These are phyloP conservation scores for Bradysia coprophila DNA, from an alignment of 1,140 invertebrate species.

Conservation along the genomic window DNA sequence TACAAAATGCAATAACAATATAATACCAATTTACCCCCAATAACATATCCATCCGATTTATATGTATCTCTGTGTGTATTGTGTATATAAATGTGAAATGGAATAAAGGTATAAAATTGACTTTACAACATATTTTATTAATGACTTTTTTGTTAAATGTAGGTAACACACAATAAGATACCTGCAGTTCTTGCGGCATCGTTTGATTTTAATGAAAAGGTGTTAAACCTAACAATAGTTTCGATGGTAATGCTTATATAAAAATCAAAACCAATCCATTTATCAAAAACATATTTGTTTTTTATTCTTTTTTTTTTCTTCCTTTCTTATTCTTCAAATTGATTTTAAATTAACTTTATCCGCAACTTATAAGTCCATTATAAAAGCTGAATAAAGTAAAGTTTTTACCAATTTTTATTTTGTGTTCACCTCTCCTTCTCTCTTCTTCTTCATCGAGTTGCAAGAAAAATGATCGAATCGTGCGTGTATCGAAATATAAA, in stretches of 20 bases:
- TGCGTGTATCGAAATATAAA: not conserved
- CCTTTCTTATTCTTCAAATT: not conserved
- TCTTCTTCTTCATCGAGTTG: too few relatives aligned
- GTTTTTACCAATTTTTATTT: not conserved
- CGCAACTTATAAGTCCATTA: too few relatives aligned
- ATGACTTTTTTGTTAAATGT: not conserved
- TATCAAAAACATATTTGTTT: not conserved
- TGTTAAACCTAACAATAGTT: not conserved
- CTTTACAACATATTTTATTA: not conserved
- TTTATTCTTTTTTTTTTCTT: not conserved
- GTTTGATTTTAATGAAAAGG: not conserved
- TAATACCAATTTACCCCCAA: too few relatives aligned
- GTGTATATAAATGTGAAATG: too few relatives aligned
- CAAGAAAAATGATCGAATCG: too few relatives aligned
- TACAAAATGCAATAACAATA: too few relatives aligned
- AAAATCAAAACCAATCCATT: not conserved
- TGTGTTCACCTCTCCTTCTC: not conserved
- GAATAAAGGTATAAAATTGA: too few relatives aligned
- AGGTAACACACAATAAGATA: not conserved
- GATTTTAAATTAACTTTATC: not conserved
- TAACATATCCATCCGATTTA: too few relatives aligned
- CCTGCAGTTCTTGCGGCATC: not conserved
- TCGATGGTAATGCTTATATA: not conserved
- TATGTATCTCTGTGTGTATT: too few relatives aligned
- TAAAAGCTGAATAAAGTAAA: too few relatives aligned